Base-by-base conservation (phyloP, 2,113 vertebrate genomes). In the Pelodiscus sinensis region DNA sequence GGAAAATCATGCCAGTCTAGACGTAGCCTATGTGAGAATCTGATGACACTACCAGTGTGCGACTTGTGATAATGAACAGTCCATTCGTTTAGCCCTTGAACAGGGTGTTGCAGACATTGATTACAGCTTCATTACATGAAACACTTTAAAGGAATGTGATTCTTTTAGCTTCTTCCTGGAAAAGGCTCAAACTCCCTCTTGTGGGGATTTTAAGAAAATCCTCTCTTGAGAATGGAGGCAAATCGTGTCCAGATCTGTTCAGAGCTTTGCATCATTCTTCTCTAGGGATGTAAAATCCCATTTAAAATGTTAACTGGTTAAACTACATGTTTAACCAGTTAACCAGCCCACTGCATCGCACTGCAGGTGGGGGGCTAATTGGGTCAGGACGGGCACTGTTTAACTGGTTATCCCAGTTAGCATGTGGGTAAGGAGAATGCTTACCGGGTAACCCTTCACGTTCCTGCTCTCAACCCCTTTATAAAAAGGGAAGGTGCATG, bases 131-230 rank as follows among this genome's bases (percentile, higher is more conserved):
- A 4, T 1, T 1, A 15, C 4, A 58, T 16, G 57, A 27, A 1
- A 0, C 44, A 5, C 79, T 88, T 54, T 14, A 52, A 9, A 14
- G 54, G 22, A 77, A 77, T 27, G 22, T 24, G 1, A 5, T 71
- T 55, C 86, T 94, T 91, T 71, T 78, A 82, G 44, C 78, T 44
- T 31, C 80, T 12, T 60, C 54, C 38, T 25, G 88, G 86, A 54
- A 90, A 87, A 96, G 91, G 29, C 75, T 97, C 84, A 95, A 95
- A 97, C 96, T 92, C 96, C 96, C 95, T 93, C 96, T 96, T 84
- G 96, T 90, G 96, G 95, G 25, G 27, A 60, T 82, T 12, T 58
- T 4, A 22, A 65, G 93, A 85, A 90, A 86, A 58, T 19, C 3
- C 2, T 0, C 2, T 0, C 2, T 52, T 90, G 38, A 58, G 79